Evolutionary conservation across 2,888 invertebrate genomes (phyloP).

Genomic region (Cephus pygmeus): DNA sequence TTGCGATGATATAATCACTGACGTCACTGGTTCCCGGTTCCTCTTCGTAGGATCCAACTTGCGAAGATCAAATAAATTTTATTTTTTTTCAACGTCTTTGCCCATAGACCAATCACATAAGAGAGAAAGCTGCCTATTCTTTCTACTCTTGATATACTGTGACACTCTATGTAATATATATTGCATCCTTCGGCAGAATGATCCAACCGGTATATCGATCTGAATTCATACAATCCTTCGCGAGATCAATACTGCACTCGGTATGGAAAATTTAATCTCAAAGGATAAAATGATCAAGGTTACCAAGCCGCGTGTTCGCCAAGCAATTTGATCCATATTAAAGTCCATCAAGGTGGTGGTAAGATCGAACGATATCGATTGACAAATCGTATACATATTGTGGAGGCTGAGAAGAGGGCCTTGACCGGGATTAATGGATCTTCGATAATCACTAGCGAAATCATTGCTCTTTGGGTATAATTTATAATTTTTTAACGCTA

Average conservation of each 20-base stretch:
- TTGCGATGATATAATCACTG: conserved; percentile 5
- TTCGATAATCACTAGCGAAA: background rate
- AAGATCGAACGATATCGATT: background rate
- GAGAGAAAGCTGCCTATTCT: background rate
- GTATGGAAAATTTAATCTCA: background rate
- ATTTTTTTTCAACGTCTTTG: background rate
- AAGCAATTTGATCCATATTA: background rate
- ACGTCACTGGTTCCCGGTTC: background rate
- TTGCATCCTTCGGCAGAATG: background rate
- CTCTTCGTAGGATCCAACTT: background rate
- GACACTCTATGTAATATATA: background rate
- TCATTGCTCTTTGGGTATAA: background rate
- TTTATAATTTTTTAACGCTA: background rate
- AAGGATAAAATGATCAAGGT: background rate
- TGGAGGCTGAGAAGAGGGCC: background rate
- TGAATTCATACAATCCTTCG: background rate
- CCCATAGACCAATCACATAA: background rate
- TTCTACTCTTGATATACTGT: background rate
- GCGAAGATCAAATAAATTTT: background rate
- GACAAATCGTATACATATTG: background rate
- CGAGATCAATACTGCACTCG: background rate
- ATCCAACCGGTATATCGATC: background rate
- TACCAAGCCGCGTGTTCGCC: background rate
- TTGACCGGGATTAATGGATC: background rate
- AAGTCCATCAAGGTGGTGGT: background rate